Conservation (phyloP, 2,113 vertebrate genomes). For the Balaeniceps rex region DNA sequence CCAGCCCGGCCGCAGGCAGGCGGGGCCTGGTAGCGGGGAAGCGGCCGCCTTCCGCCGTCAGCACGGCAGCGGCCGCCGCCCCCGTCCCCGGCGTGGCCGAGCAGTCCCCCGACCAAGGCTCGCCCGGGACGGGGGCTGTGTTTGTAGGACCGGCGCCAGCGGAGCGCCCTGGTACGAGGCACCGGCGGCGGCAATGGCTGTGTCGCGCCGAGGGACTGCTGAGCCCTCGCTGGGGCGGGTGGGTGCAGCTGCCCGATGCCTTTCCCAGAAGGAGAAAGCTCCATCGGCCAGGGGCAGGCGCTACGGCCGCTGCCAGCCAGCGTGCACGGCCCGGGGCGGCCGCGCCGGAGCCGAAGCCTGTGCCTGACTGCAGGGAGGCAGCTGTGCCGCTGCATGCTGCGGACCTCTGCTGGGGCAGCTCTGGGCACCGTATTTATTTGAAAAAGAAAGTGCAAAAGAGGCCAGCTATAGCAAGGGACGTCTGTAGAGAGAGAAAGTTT, state of each 20-base stretch:
- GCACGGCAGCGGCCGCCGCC: not conserved
- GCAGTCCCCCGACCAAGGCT: not conserved
- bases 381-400: not conserved
- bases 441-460: rapidly evolving
- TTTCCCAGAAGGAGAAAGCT: not conserved
- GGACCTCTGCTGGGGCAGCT: not conserved
- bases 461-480: rapidly evolving
- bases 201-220: not conserved
- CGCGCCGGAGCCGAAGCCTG: not conserved
- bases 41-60: not conserved
- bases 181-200: not conserved
- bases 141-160: not conserved
- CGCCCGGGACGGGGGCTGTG: not conserved
- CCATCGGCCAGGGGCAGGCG: no score
- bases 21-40: not conserved
- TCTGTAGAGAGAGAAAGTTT: not conserved
- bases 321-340: not conserved
- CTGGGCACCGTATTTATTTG: not conserved
- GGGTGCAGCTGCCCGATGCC: not conserved
- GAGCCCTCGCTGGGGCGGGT: no score
- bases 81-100: not conserved
- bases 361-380: not conserved
- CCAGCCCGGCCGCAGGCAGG: not conserved
- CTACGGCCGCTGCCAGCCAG: no score
- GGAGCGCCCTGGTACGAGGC: no score